Percentiles rank a stretch among this genome's conserved stretches.
Conservation (phyloP, 2,113 vertebrate genomes). For the Corythornis vintsioides region DNA sequence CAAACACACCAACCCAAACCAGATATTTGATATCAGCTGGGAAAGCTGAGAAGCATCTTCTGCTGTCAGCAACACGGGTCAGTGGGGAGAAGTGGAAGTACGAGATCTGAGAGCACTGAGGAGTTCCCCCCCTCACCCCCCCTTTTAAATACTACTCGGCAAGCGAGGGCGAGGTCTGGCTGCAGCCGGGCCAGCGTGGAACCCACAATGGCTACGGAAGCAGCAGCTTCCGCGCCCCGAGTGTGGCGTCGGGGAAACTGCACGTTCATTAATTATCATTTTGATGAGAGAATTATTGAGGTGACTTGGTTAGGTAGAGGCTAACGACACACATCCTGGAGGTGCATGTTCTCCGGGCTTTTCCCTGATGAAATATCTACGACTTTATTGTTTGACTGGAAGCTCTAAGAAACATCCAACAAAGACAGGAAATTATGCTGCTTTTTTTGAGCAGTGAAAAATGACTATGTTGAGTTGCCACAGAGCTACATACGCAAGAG, state of each 20-base stretch:
- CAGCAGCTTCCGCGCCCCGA: fast-evolving
- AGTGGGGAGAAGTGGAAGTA: background rate
- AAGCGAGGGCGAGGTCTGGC: fast-evolving
- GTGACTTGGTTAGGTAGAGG: slow-evolving; percentile 8
- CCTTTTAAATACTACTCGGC: background rate
- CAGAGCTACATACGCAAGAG: background rate
- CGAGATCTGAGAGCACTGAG: background rate
- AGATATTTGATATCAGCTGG: background rate
- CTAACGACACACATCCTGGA: slow-evolving; percentile 33
- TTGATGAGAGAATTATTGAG: slow-evolving; percentile 18
- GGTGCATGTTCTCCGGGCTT: background rate
- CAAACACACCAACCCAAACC: no score
- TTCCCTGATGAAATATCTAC: background rate
- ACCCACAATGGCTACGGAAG: background rate
- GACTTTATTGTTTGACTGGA: background rate
- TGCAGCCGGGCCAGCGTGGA: background rate
- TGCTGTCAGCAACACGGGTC: fast-evolving
- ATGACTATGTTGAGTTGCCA: background rate
- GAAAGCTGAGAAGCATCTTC: background rate
- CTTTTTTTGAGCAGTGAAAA: slow-evolving; percentile 31
- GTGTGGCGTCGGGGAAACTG: fast-evolving
- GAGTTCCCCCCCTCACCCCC: background rate
- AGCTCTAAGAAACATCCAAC: slow-evolving; percentile 22
- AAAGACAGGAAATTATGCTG: slow-evolving; percentile 51
- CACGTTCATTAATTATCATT: background rate